Percentiles rank a stretch among this genome's conserved stretches.
Conservation (phyloP, 2,888 invertebrate species). For the Pristionchus arcanus region DNA sequence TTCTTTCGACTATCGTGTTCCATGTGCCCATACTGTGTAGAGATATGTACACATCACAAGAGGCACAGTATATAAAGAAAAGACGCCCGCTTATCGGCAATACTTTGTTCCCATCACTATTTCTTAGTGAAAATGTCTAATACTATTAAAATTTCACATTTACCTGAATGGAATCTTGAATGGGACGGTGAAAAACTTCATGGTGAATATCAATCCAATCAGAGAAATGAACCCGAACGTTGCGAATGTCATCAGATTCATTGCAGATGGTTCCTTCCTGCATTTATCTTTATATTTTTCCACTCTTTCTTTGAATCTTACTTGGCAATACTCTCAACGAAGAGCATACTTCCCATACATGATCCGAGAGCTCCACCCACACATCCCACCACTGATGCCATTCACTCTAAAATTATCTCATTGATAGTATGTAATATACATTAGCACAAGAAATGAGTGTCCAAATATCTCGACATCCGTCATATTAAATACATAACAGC, state of each 20-base stretch:
- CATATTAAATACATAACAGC: neutral
- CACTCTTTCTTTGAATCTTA: conserved; percentile 54
- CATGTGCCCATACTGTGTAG: no score
- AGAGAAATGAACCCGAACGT: conserved; percentile 94
- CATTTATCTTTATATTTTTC: neutral
- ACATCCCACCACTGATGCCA: conserved; percentile 51
- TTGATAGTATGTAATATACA: no score
- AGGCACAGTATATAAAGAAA: neutral
- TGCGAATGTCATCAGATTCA: conserved; percentile 94
- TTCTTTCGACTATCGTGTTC: no score
- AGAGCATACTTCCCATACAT: conserved; percentile 79
- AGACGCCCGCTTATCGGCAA: neutral
- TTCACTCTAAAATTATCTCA: neutral
- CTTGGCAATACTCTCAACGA: conserved; percentile 79
- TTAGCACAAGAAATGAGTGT: no score
- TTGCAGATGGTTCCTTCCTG: conserved; percentile 92
- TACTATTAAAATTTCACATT: conserved; percentile 31
- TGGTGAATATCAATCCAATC: conserved; percentile 89
- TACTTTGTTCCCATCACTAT: neutral
- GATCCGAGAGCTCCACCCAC: conserved; percentile 69
- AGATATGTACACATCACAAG: no score
- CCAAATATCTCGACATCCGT: neutral
- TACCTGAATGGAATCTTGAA: conserved; percentile 85
- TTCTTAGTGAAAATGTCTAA: neutral
- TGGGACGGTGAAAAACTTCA: conserved; percentile 88